Conservation (phyloP, 2,888 invertebrate genomes). For the Rhopalosiphum nymphaeae region DNA sequence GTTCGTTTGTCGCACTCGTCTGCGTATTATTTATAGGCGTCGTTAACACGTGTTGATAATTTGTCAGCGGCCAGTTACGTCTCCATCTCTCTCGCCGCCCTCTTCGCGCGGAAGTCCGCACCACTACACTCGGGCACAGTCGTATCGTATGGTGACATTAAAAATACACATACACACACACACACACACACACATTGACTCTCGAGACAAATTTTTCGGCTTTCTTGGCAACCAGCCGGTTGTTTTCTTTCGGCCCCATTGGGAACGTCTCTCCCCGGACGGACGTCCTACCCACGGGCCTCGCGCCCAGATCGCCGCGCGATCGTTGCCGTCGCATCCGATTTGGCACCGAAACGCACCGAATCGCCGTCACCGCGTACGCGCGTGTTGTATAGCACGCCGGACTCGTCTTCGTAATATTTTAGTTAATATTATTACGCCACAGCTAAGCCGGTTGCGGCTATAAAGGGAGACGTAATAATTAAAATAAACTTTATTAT, state of each 20-base stretch:
- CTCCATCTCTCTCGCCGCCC: neutral
- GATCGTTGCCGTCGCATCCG: constrained; percentile 24
- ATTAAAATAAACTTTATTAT: constrained; percentile 27
- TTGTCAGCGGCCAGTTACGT: constrained; percentile 45
- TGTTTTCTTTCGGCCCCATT: constrained; percentile 16
- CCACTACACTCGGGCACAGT: neutral
- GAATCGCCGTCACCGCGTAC: neutral
- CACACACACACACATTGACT: neutral
- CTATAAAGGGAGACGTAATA: neutral
- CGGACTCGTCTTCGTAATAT: neutral
- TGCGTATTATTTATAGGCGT: constrained; percentile 53
- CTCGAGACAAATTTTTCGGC: neutral
- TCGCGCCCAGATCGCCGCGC: no score
- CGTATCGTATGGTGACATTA: neutral
- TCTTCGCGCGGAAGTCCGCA: neutral
- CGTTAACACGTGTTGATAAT: constrained; percentile 58
- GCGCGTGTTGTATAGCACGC: no score
- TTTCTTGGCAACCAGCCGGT: constrained; percentile 36
- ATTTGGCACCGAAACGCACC: constrained; percentile 40
- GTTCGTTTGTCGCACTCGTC: constrained; percentile 32
- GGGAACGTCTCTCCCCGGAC: neutral
- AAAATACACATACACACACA: neutral
- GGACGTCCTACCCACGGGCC: neutral
- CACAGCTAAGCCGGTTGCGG: neutral
- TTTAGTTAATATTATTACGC: neutral